phyloP scores from a whole-genome alignment of 2,888 invertebrate genomes.

The Hirtodrosophila cameraria region DNA sequence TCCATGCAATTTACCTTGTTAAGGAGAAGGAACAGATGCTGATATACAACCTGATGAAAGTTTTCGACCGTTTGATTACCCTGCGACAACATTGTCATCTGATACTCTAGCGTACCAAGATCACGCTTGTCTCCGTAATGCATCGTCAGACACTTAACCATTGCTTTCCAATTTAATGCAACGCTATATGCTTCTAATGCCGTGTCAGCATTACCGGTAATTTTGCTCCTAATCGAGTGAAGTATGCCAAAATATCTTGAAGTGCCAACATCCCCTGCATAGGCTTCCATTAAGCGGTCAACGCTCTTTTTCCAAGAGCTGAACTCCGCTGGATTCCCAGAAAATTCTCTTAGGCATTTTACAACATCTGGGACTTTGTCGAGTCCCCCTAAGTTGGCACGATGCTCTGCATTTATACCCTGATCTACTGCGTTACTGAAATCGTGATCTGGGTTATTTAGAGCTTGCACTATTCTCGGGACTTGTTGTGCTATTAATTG shows the following conservation, averaged over 20 bases:
- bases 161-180: not conserved
- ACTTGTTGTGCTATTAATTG: no score
- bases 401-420: no score
- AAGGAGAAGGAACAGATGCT: not conserved
- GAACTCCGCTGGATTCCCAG: not conserved
- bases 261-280: not conserved
- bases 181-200: not conserved
- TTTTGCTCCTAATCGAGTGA: not conserved
- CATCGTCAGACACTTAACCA: not conserved
- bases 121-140: no score
- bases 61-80: no score
- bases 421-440: no score
- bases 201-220: not conserved
- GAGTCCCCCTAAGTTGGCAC: not conserved
- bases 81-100: no score
- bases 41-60: not conserved
- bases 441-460: no score
- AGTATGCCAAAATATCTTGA: not conserved
- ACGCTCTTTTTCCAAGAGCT: not conserved
- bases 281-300: not conserved
- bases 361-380: not conserved
- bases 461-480: no score
- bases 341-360: not conserved
- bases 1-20: slow-evolving; percentile 1
- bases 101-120: no score